Evolutionary conservation across 2,797 vertebrate species (phyloP).

Genomic region (Darevskia mixta): DNA sequence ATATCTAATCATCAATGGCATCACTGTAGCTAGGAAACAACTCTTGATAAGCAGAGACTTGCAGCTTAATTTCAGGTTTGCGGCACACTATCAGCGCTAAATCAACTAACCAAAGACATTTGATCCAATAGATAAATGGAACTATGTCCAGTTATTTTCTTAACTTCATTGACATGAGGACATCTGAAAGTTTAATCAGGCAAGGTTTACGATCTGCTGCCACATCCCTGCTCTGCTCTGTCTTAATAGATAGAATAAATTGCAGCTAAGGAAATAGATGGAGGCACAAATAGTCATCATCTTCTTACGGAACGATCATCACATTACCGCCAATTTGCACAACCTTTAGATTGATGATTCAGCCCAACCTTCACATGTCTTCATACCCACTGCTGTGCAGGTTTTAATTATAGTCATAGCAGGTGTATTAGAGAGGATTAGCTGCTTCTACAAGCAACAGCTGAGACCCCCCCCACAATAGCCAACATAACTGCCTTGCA

Average conservation of each 20-base stretch:
- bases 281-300: conserved; percentile 32
- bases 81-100: background rate
- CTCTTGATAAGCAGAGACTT: conserved; percentile 5
- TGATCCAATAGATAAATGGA: conserved; percentile 38
- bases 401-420: background rate
- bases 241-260: background rate
- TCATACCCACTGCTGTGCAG: background rate
- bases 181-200: background rate
- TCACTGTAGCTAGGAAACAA: background rate
- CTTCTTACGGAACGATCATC: background rate
- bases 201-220: conserved; percentile 13
- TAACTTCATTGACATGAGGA: background rate
- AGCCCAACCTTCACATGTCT: background rate
- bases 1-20: background rate
- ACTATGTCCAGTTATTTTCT: conserved; percentile 21
- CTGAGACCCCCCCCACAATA: background rate
- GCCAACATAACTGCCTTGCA: background rate
- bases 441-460: background rate
- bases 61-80: background rate
- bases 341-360: background rate
- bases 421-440: background rate
- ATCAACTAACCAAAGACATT: conserved; percentile 36
- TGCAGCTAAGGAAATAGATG: rapidly evolving
- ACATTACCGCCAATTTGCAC: conserved; percentile 29
- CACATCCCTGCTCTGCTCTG: conserved; percentile 7